Percentiles rank a stretch among this genome's conserved stretches.
phyloP scores from a whole-genome alignment of 1,140 invertebrate species.

The Trichogramma pretiosum region DNA sequence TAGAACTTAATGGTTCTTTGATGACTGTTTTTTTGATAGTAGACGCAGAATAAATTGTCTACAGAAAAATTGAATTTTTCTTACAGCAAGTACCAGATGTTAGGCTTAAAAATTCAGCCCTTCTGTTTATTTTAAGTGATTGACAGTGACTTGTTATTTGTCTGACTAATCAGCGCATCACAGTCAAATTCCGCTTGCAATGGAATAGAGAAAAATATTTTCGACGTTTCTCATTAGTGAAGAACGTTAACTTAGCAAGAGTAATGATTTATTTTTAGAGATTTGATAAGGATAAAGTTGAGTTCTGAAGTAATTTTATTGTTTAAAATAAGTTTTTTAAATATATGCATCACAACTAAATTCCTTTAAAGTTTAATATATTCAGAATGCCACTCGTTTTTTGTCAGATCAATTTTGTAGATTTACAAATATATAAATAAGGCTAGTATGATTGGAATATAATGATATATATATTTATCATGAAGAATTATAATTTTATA shows the following conservation, averaged over 20 bases:
- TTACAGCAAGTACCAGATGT: constrained; percentile 33
- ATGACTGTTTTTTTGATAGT: constrained; percentile 7
- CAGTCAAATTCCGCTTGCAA: constrained; percentile 11
- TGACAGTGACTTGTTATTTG: constrained; percentile 35
- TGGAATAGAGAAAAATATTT: constrained; percentile 12
- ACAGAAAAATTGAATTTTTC: constrained; percentile 17
- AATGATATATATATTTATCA: constrained; percentile 9
- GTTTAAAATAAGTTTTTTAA: constrained; percentile 8
- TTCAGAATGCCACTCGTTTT: constrained; percentile 14
- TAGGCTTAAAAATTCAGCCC: constrained; percentile 34
- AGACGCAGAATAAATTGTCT: constrained; percentile 2
- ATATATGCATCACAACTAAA: constrained; percentile 13
- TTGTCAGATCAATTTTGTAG: constrained; percentile 17
- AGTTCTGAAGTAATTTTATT: constrained; percentile 16
- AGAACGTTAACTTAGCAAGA: constrained; percentile 2
- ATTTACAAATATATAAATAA: constrained; percentile 16
- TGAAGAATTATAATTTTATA: constrained; percentile 16
- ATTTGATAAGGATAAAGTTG: constrained; percentile 10
- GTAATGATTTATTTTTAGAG: constrained; percentile 10
- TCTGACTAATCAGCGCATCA: constrained; percentile 33
- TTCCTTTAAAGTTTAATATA: constrained; percentile 6
- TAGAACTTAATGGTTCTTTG: constrained; percentile 4
- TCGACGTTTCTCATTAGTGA: constrained; percentile 12
- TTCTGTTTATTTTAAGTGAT: constrained; percentile 40
- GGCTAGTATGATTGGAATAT: constrained; percentile 12